Percentiles rank a stretch among this genome's conserved stretches.
phyloP scores from a whole-genome alignment of 2,113 vertebrate species.

The Nycticorax nycticorax region DNA sequence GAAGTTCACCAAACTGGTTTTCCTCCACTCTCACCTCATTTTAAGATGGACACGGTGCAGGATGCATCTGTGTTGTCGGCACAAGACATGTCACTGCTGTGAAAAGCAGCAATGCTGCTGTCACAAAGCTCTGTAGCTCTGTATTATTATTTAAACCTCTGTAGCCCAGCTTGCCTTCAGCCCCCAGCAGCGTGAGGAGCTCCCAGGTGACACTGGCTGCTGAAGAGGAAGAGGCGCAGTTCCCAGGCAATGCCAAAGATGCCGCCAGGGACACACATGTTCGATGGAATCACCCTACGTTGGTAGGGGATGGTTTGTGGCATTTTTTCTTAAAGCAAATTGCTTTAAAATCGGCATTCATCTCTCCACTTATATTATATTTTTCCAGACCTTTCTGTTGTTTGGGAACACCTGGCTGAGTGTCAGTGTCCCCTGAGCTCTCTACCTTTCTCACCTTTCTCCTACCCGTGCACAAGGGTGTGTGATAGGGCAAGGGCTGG shows the following conservation, averaged over 20 bases:
- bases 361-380: neutral
- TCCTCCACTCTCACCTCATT: neutral
- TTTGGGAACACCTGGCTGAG: neutral
- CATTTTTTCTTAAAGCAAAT: neutral
- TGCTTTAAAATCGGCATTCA: neutral
- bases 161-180: neutral
- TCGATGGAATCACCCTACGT: neutral
- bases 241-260: neutral
- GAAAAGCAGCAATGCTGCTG: neutral
- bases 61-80: neutral
- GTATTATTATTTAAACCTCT: neutral
- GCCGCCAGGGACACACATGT: neutral
- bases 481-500: neutral
- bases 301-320: neutral
- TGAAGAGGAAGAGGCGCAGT: neutral
- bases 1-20: neutral
- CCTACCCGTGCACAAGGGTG: neutral
- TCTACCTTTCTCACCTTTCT: neutral
- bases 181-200: neutral
- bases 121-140: accelerated
- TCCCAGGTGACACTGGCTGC: neutral
- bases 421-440: neutral
- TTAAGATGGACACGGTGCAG: neutral
- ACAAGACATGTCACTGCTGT: neutral
- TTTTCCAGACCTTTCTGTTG: neutral